phyloP scores from a whole-genome alignment of 2,888 invertebrate genomes.

The Colostygia pectinataria region DNA sequence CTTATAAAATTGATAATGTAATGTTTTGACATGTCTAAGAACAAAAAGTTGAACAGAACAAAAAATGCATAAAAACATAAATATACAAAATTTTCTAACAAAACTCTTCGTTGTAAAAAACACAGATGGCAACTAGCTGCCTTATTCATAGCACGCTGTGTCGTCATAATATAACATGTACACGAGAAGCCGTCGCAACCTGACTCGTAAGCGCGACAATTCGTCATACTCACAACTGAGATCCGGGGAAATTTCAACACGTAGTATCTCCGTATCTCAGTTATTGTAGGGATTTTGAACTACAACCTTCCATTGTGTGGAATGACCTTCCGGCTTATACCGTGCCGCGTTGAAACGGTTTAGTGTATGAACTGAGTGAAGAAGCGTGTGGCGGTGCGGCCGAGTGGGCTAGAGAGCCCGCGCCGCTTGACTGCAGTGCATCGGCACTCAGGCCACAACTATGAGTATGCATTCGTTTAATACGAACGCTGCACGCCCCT shows the following conservation, averaged over 20 bases:
- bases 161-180: constrained; percentile 9
- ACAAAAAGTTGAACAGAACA: too few relatives aligned
- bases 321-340: constrained; percentile 40
- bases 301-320: constrained; percentile 46
- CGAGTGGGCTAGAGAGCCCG: too few relatives aligned
- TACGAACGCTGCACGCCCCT: too few relatives aligned
- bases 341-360: constrained; percentile 15
- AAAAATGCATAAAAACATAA: too few relatives aligned
- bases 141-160: neutral
- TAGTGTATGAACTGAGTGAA: neutral
- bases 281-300: constrained; percentile 62
- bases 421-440: too few relatives aligned
- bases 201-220: constrained; percentile 9
- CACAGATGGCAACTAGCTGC: neutral
- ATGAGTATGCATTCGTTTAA: too few relatives aligned
- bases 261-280: constrained; percentile 32
- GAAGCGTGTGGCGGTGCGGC: too few relatives aligned
- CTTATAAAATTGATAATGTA: too few relatives aligned
- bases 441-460: too few relatives aligned
- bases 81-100: too few relatives aligned
- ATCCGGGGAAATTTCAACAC: constrained; percentile 29
- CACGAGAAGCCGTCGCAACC: constrained; percentile 2
- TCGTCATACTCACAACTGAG: constrained; percentile 21
- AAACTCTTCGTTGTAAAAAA: too few relatives aligned
- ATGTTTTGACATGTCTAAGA: too few relatives aligned